Evolutionary conservation across 1,140 invertebrate species (phyloP).

Genomic region (Platorchestia sp.): DNA sequence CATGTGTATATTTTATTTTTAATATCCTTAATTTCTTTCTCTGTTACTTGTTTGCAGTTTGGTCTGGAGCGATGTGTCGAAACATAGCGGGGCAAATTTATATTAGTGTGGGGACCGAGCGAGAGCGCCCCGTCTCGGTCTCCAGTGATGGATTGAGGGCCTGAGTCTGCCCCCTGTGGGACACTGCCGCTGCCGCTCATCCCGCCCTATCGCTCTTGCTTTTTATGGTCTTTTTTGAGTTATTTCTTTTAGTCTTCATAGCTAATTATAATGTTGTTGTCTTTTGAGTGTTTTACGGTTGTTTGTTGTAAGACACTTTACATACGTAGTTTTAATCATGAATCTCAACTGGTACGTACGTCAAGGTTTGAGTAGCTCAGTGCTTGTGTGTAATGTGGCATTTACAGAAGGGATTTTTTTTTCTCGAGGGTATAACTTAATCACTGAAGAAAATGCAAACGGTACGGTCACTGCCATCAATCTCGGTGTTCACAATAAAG

Average conservation of each 20-base stretch:
- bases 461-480: too few species aligned
- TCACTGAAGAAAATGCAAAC: too few species aligned
- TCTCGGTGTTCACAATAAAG: too few species aligned
- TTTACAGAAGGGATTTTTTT: too few species aligned
- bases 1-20: neutral
- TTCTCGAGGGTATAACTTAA: too few species aligned
- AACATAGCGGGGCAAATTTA: neutral
- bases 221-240: neutral
- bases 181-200: neutral
- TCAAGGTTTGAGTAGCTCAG: too few species aligned
- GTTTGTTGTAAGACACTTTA: neutral
- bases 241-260: neutral
- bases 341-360: too few species aligned
- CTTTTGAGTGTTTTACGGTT: neutral
- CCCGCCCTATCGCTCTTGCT: neutral
- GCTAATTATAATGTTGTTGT: too few species aligned
- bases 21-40: neutral
- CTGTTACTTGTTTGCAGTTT: neutral
- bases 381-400: too few species aligned
- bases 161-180: neutral
- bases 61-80: neutral
- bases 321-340: neutral
- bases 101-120: neutral
- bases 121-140: neutral
- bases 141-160: neutral